Base-by-base conservation (phyloP, 2,888 invertebrate genomes). In the Lycocerus yunnanus region DNA sequence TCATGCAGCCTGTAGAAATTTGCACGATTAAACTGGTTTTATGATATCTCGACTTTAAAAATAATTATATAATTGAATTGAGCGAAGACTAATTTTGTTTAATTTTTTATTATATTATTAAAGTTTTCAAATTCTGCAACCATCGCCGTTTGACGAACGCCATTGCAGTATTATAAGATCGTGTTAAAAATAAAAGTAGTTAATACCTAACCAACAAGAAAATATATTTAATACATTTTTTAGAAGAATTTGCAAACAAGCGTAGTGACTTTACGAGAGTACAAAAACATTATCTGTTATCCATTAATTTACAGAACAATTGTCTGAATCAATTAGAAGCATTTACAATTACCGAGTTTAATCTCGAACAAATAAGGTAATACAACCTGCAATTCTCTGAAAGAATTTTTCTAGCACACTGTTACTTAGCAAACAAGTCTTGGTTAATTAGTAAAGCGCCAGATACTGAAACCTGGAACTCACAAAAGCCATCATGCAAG, bases 361-460 rank as follows among this genome's bases (percentile, higher is more conserved):
- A 79, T 80, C 80, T 77, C 77, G 76, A 79, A 79, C 80, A 79
- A 80, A 80, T 80, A 80, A 80, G 80, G 80, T 70, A 78, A 78
- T 76, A 69, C 78, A 71, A 79, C 70, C 68, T 73, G 74, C 71
- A 76, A 63, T 79, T 78, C 77, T 74, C 66, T 66, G 75, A 68
- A 79, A 71, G 75, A 66, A 74, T 77, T 78, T 78, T 78, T 78
- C 78, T 79, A 74, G 74, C 70, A 69, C 77, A 67, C 68, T 73
- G 68, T 71, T 76, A 73, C 71, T 75, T 75, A 78, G 77, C 72
- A 75, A 78, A 78, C 79, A 78, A 79, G 79, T 77, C 76, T 77
- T 65, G 74, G 78, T 79, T 78, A 79, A 79, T 79, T 79, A 79
- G 79, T 75, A 78, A 78, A 78, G 74, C 79, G 74, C 72, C 72